Evolutionary conservation across 2,797 vertebrate genomes (phyloP), one percentile per base, ranked within the genome.

Genomic region (Oreochromis grahami): DNA sequence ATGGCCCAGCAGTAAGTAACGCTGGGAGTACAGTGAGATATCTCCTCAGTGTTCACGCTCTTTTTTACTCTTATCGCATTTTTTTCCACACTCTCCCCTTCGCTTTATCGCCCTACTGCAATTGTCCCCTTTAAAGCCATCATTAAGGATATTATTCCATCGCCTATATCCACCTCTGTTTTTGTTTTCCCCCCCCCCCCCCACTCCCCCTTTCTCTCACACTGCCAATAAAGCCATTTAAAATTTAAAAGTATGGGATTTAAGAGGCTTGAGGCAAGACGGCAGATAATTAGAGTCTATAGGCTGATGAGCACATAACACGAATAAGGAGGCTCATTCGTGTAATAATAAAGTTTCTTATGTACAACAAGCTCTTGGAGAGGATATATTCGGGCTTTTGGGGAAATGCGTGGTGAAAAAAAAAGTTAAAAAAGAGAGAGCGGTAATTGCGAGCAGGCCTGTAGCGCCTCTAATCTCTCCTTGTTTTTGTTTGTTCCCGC

Each of bases 101-200:
- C 80, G 60, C 85, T 93, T 94, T 87, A 94, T 90, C 86, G 76
- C 87, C 29, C 17, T 53, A 70, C 87, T 68, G 53, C 95, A 95
- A 96, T 93, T 87, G 93, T 89, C 88, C 84, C 82, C 84, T 95
- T 94, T 93, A 89, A 89, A 91, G 90, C 91, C 89, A 86, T 92
- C 93, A 92, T 96, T 95, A 94, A 91, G 80, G n/a, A 41, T 91
- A 88, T 94, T 92, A 94, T 86, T 89, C 84, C 90, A 79, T 89
- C 15, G 78, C 70, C 91, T 81, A 83, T 70, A 58, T 80, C 80
- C 78, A 56, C 68, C 63, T 80, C 76, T 86, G 60, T 87, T 85
- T 86, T 82, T 70, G 68, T 89, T 87, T 79, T 82, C 58, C 24
- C 3, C 2, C 8, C 32, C 1, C 15, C 10, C 8, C 32, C 1